Evolutionary conservation across 2,888 invertebrate genomes (phyloP).

Genomic region (Rhagonycha fulva): DNA sequence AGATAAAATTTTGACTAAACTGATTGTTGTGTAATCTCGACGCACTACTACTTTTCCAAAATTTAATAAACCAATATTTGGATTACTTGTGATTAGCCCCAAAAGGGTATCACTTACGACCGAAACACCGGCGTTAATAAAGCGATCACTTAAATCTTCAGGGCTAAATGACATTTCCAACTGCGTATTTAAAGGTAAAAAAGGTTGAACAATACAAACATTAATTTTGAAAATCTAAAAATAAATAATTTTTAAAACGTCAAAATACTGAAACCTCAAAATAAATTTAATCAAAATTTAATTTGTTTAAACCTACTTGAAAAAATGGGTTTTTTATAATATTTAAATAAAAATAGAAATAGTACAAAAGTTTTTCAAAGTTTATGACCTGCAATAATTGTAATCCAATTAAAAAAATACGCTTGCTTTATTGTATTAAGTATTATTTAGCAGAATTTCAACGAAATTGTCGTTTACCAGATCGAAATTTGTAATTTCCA

Average conservation of each 20-base stretch:
- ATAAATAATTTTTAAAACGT: neutral
- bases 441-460: neutral
- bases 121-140: constrained; percentile 17
- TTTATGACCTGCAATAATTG: too few species aligned
- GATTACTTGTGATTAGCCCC: constrained; percentile 37
- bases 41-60: constrained; percentile 49
- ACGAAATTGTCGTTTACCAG: neutral
- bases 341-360: too few species aligned
- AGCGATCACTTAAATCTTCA: constrained; percentile 11
- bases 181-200: neutral
- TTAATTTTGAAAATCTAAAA: neutral
- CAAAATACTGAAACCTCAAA: neutral
- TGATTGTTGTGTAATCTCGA: constrained; percentile 44
- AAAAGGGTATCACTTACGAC: constrained; percentile 32
- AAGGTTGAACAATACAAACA: neutral
- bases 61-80: constrained; percentile 46
- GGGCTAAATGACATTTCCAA: neutral
- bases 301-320: too few species aligned
- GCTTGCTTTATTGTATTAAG: neutral
- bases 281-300: neutral
- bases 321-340: too few species aligned
- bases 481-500: neutral
- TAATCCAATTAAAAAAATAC: neutral
- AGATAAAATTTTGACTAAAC: constrained; percentile 63
- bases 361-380: too few species aligned